Evolutionary conservation across 2,888 invertebrate genomes (phyloP), one percentile per base, ranked within the genome.

Genomic region (Steinernema scapterisci): DNA sequence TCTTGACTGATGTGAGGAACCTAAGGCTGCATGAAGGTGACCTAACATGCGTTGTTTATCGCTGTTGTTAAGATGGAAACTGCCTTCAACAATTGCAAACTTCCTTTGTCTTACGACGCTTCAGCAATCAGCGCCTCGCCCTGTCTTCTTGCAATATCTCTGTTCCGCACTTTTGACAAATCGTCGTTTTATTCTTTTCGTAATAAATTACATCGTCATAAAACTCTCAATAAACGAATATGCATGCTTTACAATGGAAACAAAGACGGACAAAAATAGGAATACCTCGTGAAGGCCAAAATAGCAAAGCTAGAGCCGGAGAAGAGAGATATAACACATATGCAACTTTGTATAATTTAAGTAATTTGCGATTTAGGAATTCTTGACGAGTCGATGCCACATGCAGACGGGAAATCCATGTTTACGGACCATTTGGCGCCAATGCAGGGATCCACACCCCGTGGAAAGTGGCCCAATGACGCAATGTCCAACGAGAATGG

Each of bases 381-480:
- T 63, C 63, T 75, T 73, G 43, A 52, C 70, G 6, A 75, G 71
- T 6, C 76, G 78, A 73, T 85, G 85, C 85, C 85, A 85, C 83
- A 83, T 83, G 71, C 84, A 85, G 43, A 82, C 82, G 11, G 85
- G 85, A 6, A 81, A 77, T 23, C 84, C 83, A 72, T 83, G 81
- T 74, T 85, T 82, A 16, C 82, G 79, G 27, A 87, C 78, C 86
- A 87, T 87, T 73, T 86, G 86, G 27, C 82, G 75, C 86, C 86
- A 86, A 72, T 86, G 86, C 51, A 80, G 77, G 27, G 79, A 80
- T 31, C 85, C 86, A 16, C 72, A 72, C 43, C 56, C 72, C 16
- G 72, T 48, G 48, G 73, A 71, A 5, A 52, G 70, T 11, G 82
- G 77, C 0, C 86, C 86, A 54, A 86, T 82, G n/a, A 82, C 80